Percentiles rank a stretch among this genome's conserved stretches.
phyloP scores from a whole-genome alignment of 2,113 vertebrate genomes.

The Trichomycterus rosablanca region DNA sequence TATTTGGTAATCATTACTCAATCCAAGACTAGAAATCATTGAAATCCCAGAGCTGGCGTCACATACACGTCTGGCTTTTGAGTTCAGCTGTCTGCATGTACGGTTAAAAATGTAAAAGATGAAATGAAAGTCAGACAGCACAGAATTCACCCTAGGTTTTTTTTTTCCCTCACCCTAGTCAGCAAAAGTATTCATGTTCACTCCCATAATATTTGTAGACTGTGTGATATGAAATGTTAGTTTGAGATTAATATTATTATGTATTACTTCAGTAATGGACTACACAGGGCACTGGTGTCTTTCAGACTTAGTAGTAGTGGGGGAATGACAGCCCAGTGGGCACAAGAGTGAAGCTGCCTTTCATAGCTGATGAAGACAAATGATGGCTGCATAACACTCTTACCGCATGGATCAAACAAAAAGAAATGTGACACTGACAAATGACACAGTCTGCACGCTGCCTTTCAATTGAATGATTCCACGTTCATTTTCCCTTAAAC shows the following conservation, averaged over 20 bases:
- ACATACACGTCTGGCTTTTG: too few species aligned
- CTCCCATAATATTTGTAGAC: too few species aligned
- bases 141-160: too few species aligned
- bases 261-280: conserved; percentile 21
- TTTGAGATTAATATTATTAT: conserved; percentile 27
- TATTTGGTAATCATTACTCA: too few species aligned
- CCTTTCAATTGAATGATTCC: conserved; percentile 56
- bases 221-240: conserved; percentile 5
- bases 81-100: too few species aligned
- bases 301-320: conserved; percentile 28
- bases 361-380: conserved; percentile 66
- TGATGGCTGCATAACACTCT: conserved; percentile 55
- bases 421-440: conserved; percentile 66
- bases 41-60: too few species aligned
- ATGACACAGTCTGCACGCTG: conserved; percentile 55
- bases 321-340: conserved; percentile 55
- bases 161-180: too few species aligned
- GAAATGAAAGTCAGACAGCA: too few species aligned
- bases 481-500: conserved; percentile 55
- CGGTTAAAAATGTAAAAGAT: too few species aligned
- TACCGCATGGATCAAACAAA: conserved; percentile 59
- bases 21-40: too few species aligned
- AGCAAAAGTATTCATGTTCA: too few species aligned
- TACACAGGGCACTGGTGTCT: conserved; percentile 10
- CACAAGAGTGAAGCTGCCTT: conserved; percentile 48